Conservation (phyloP, 2,113 vertebrate genomes). For the Lycaon pictus region DNA sequence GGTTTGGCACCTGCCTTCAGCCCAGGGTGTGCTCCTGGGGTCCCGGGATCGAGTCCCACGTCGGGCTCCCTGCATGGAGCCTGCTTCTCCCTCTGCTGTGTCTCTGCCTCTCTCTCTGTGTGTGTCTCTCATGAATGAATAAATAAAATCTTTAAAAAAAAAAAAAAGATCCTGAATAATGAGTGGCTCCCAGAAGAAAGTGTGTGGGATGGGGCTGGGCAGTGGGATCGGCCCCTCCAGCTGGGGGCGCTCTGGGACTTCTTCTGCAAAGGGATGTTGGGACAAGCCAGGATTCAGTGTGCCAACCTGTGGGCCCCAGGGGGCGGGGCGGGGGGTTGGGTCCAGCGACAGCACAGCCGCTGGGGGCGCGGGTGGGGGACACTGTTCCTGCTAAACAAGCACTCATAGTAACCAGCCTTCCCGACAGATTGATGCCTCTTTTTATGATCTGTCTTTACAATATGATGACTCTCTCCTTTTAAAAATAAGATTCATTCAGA, state of each 20-base stretch:
- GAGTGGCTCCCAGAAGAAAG: background rate
- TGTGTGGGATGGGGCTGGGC: background rate
- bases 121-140: too few relatives aligned
- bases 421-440: conserved; percentile 53
- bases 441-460: conserved; percentile 67
- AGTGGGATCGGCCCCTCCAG: background rate
- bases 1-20: too few relatives aligned
- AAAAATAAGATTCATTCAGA: conserved; percentile 75
- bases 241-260: background rate
- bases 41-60: too few relatives aligned
- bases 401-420: background rate
- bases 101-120: too few relatives aligned
- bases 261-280: background rate
- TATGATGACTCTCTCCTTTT: conserved; percentile 63
- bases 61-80: too few relatives aligned
- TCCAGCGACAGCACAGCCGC: background rate
- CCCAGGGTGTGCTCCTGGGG: too few relatives aligned
- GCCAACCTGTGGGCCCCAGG: background rate
- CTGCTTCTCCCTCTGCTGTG: too few relatives aligned
- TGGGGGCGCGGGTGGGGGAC: fast-evolving
- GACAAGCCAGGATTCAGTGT: background rate
- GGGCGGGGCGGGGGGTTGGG: too few relatives aligned
- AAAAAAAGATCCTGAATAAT: background rate
- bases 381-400: background rate
- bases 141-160: too few relatives aligned